Evolutionary conservation across 37 sponge, comb jelly and placozoan species (phyloP), one percentile per base, ranked within the genome.

Genomic region (Theonella swinhoei): DNA sequence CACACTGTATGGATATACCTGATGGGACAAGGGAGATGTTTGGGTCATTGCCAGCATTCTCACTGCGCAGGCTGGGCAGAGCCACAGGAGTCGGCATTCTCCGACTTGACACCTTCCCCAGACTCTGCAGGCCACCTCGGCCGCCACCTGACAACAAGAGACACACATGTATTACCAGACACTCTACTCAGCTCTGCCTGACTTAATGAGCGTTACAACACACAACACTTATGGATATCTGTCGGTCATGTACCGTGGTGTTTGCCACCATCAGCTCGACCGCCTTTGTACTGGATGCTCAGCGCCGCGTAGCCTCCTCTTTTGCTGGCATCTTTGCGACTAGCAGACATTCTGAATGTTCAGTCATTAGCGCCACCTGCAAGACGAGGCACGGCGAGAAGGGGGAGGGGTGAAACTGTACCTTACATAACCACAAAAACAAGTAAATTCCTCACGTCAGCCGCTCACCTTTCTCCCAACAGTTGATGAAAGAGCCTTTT

Each of bases 11-110:
- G 34, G n/a, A 47, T 47, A 47, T 7, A 47, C 54, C 54, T 23
- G 83, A 59, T 26, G 98, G 98, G 22, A 95, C 96, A 19, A 97
- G 87, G 28, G 42, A 68, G 36, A 97, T 81, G 38, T 63, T 89
- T 22, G 96, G 96, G 62, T 97, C 96, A 60, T 97, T 93, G 31
- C 96, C 98, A 31, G 87, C 91, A 77, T 90, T 82, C 65, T 95
- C 93, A 40, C 83, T 91, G 31, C 90, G 85, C 7, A 97, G 87
- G 73, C 96, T 95, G 28, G 91, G 91, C 35, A 95, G 83, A 28
- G 86, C 80, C 39, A 85, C 96, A 14, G 98, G 98, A 29, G 79
- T 82, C 2, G 98, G 98, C 80, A 95, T 86, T 4, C 98, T 85
- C 9, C 95, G 87, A 47, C 85, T 89, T 19, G 80, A 60, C 8